Percentiles rank a stretch among this genome's conserved stretches.
These are phyloP conservation scores for Chiloscyllium punctatum DNA, from an alignment of 2,797 vertebrate genomes.

Conservation along the genomic window DNA sequence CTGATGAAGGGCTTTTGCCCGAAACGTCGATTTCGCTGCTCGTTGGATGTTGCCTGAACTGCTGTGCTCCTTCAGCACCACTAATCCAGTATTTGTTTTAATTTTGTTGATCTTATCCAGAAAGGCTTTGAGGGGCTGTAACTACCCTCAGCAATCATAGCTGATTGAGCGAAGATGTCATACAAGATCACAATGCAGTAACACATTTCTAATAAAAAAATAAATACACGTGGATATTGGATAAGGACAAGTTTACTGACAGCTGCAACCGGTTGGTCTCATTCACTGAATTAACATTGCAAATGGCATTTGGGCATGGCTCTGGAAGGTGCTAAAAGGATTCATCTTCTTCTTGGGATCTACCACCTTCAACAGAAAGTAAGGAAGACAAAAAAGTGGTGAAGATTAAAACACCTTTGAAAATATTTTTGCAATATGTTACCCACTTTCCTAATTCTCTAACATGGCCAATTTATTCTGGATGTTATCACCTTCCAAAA, in stretches of 20 bases:
- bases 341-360: too few species aligned
- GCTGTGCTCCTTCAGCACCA: too few species aligned
- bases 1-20: too few species aligned
- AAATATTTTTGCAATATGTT: neutral
- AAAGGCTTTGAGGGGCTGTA: neutral
- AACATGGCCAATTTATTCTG: slow-evolving; percentile 7
- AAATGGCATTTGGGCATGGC: neutral
- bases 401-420: neutral
- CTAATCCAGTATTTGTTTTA: too few species aligned
- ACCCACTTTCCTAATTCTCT: neutral
- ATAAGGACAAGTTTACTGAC: neutral
- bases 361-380: neutral
- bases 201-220: neutral
- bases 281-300: neutral
- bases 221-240: neutral
- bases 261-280: neutral
- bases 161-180: neutral
- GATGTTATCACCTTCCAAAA: neutral
- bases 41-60: too few species aligned
- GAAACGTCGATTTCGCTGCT: too few species aligned
- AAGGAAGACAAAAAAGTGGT: neutral
- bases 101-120: neutral
- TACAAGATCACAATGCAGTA: neutral
- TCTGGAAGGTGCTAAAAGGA: too few species aligned
- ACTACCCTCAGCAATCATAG: neutral